Evolutionary conservation across 2,888 invertebrate species (phyloP).

Genomic region (Pachliopta kotzebuea): DNA sequence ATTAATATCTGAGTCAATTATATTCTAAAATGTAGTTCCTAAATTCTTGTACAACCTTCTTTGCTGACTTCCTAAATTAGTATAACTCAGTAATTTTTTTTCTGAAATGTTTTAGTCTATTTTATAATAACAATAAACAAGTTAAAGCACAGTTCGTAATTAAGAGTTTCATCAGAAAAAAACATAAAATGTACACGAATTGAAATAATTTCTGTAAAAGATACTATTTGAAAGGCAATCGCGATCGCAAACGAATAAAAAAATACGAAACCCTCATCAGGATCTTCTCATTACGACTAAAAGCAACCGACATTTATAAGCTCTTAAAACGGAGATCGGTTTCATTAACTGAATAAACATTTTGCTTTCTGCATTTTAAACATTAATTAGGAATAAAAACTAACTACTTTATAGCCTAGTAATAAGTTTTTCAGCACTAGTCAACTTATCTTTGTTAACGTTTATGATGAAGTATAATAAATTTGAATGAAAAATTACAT

Average conservation of each 20-base stretch:
- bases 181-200: neutral
- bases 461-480: too few relatives aligned
- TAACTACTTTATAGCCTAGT: neutral
- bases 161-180: neutral
- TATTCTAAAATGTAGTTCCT: too few relatives aligned
- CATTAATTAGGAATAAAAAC: conserved; percentile 14
- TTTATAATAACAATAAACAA: neutral
- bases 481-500: too few relatives aligned
- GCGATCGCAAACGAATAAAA: conserved; percentile 5
- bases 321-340: conserved; percentile 23
- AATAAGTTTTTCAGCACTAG: neutral
- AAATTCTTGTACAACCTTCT: too few relatives aligned
- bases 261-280: conserved; percentile 18
- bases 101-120: neutral
- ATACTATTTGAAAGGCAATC: conserved; percentile 11
- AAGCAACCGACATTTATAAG: conserved; percentile 27
- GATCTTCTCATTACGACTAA: conserved; percentile 21
- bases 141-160: neutral
- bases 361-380: conserved; percentile 19
- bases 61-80: too few relatives aligned
- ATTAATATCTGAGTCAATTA: too few relatives aligned
- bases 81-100: too few relatives aligned
- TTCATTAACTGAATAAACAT: conserved; percentile 26
- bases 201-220: conserved; percentile 2
- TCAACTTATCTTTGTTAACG: too few relatives aligned